phyloP scores from a whole-genome alignment of 1,140 invertebrate genomes.

The Eufriesea mexicana region DNA sequence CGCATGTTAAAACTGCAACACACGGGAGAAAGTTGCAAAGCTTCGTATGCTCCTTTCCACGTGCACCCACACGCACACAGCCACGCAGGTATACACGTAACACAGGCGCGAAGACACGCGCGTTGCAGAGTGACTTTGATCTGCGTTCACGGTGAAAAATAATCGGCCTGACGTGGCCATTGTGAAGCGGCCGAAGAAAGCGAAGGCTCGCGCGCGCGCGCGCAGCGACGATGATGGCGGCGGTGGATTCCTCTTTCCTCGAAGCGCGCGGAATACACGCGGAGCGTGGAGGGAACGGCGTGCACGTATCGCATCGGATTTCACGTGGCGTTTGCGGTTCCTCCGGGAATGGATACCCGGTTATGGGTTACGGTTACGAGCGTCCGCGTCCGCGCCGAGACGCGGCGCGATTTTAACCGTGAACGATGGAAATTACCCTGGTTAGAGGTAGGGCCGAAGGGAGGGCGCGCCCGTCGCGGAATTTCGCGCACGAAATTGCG shows the following conservation, averaged over 20 bases:
- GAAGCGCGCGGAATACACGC: conserved; percentile 42
- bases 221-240: neutral
- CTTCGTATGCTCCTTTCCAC: too few species aligned
- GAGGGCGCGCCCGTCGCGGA: neutral
- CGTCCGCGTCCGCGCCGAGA: conserved; percentile 37
- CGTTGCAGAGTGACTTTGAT: conserved; percentile 10
- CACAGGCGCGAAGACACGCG: neutral
- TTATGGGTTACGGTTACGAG: conserved; percentile 69
- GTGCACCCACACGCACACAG: neutral
- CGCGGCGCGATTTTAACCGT: conserved; percentile 40
- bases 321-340: conserved; percentile 78
- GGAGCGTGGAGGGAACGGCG: conserved; percentile 17
- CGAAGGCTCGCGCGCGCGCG: conserved; percentile 31
- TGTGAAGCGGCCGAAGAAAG: conserved; percentile 51
- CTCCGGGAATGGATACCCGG: conserved; percentile 77
- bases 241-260: conserved; percentile 50
- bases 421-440: conserved; percentile 51
- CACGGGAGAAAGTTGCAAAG: conserved; percentile 20
- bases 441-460: too few species aligned
- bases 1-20: neutral
- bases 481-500: conserved; percentile 47
- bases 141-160: conserved; percentile 2
- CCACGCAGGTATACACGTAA: neutral
- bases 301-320: conserved; percentile 77
- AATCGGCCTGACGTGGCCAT: conserved; percentile 4